Percentiles rank a stretch among this genome's conserved stretches.
Evolutionary conservation across 2,113 vertebrate genomes (phyloP).

Genomic region (Psettodes erumei): DNA sequence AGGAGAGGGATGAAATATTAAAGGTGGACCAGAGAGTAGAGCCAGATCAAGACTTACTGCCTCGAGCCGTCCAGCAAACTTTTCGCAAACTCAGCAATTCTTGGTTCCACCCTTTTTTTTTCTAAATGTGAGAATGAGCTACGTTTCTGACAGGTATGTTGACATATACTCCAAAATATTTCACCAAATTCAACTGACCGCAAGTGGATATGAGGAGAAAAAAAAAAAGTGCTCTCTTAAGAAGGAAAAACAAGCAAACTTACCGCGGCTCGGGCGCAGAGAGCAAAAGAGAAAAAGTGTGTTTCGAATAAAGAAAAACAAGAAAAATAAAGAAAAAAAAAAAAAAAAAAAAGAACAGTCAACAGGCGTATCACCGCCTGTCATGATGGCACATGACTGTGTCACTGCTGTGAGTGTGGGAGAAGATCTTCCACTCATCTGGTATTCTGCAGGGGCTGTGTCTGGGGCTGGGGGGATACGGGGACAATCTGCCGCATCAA

Average conservation of each 20-base stretch:
- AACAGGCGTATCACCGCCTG: slow-evolving; percentile 35
- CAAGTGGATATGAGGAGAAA: slow-evolving; percentile 14
- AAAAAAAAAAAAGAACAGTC: too few species aligned
- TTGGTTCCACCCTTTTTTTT: too few species aligned
- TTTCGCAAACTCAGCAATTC: too few species aligned
- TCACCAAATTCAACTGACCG: slow-evolving; percentile 8
- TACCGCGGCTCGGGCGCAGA: slow-evolving; percentile 26
- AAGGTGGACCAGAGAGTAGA: too few species aligned
- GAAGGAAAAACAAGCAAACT: slow-evolving; percentile 21
- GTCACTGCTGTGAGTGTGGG: background rate
- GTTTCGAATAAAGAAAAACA: slow-evolving; percentile 16
- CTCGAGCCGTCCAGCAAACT: too few species aligned
- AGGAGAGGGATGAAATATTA: background rate
- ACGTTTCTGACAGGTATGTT: too few species aligned
- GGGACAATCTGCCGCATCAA: slow-evolving; percentile 50
- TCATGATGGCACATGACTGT: slow-evolving; percentile 19
- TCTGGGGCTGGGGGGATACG: slow-evolving; percentile 15
- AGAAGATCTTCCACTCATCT: slow-evolving; percentile 38
- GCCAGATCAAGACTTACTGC: too few species aligned
- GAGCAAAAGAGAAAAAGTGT: slow-evolving; percentile 9
- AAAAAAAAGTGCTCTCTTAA: background rate
- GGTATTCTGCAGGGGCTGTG: slow-evolving; percentile 10
- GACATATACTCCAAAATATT: slow-evolving; percentile 13
- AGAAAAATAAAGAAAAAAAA: too few species aligned
- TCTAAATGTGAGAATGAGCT: too few species aligned